phyloP scores from a whole-genome alignment of 1,140 invertebrate species.

The Rhizoglyphus robini region DNA sequence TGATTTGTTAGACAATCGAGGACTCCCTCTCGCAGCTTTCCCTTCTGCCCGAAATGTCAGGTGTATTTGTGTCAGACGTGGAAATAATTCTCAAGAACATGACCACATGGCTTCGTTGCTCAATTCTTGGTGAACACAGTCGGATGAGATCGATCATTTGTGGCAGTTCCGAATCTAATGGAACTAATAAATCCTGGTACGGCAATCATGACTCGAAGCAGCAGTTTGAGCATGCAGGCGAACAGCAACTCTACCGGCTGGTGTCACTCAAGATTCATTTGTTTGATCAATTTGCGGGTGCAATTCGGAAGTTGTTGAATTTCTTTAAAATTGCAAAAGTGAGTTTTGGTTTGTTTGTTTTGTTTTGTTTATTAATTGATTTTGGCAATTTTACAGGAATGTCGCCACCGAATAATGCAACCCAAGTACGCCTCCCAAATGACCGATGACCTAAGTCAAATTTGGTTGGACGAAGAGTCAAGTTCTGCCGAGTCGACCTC shows the following conservation, averaged over 20 bases:
- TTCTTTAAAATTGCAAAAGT: constrained; percentile 1
- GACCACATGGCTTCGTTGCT: background rate
- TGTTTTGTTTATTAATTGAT: background rate
- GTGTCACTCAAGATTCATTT: background rate
- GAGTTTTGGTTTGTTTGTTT: background rate
- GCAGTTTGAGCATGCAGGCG: too few species aligned
- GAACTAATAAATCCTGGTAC: background rate
- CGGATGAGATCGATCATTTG: constrained; percentile 2
- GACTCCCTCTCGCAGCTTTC: background rate
- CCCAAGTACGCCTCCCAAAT: background rate
- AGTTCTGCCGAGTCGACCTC: background rate
- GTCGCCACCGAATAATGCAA: constrained; percentile 4
- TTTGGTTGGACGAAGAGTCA: background rate
- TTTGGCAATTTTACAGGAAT: background rate
- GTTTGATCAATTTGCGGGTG: background rate
- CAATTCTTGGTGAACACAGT: background rate
- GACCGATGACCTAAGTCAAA: background rate
- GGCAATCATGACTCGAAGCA: too few species aligned
- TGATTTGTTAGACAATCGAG: constrained; percentile 6
- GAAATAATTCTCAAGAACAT: background rate
- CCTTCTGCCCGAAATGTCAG: constrained; percentile 1
- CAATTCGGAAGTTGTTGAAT: background rate
- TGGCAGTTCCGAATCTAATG: background rate
- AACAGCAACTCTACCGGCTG: background rate
- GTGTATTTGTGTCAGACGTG: background rate